Percentiles rank a stretch among this genome's conserved stretches.
Evolutionary conservation across 2,888 invertebrate species (phyloP).

Genomic region (Sphaeridia pumilis): DNA sequence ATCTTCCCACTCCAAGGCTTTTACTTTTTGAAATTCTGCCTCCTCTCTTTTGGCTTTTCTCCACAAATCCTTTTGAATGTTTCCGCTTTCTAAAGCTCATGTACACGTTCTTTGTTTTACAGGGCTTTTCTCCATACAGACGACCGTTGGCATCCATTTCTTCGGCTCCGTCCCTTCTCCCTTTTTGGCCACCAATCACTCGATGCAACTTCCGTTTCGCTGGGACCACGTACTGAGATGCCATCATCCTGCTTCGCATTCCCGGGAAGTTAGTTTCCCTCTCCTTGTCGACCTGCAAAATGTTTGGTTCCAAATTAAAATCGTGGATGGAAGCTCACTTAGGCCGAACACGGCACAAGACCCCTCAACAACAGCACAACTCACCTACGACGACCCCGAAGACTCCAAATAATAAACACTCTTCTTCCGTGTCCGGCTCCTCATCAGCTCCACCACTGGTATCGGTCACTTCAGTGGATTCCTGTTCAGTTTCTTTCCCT

Average conservation of each 20-base stretch:
- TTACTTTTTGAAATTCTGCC: too few species aligned
- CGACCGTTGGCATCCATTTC: too few species aligned
- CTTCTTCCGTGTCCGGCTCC: conserved; percentile 5
- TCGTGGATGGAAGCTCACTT: conserved; percentile 37
- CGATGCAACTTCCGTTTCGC: neutral
- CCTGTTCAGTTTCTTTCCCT: conserved; percentile 5
- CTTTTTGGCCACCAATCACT: neutral
- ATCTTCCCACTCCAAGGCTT: too few species aligned
- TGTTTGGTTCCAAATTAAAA: conserved; percentile 36
- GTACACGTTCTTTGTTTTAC: too few species aligned
- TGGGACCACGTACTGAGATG: neutral
- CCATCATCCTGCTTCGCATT: neutral
- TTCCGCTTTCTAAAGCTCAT: too few species aligned
- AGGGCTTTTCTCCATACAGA: too few species aligned
- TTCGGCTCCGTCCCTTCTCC: too few species aligned
- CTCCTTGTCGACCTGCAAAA: conserved; percentile 16
- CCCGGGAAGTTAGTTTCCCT: neutral
- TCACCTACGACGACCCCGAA: conserved; percentile 7
- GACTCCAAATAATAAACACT: conserved; percentile 1
- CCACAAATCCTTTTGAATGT: too few species aligned
- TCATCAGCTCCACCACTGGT: too few species aligned
- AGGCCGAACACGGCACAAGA: conserved; percentile 29
- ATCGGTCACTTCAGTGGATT: neutral
- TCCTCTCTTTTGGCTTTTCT: too few species aligned
- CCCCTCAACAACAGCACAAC: conserved; percentile 10